Base-by-base conservation (phyloP, 2,797 vertebrate species). In the Rhinophrynus dorsalis region DNA sequence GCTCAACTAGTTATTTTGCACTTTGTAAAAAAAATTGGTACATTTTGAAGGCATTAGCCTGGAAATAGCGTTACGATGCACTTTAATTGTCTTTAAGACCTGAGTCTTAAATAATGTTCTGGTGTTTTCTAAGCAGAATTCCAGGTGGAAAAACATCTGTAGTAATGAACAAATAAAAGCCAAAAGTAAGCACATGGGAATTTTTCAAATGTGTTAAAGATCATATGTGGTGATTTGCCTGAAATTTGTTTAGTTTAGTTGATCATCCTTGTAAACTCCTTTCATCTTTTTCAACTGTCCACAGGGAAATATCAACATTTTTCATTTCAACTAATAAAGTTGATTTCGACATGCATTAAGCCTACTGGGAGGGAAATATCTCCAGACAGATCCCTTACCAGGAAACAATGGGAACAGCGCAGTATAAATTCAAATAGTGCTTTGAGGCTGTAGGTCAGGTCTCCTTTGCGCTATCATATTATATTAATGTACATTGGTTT, bases 191-290 rank as follows among this genome's bases (percentile, higher is more conserved):
- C 61, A 72, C 52, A 44, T 42, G 61, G 61, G 61, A 44, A 24
- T 59, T 65, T 42, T 24, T 20, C 15, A 38, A 59, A 72, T 59
- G 69, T 65, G 61, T 66, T 66, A 33, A 66, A 65, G 52, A 72
- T 65, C 33, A 65, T 59, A 50, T 57, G 26, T 18, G 45, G 17
- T 40, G 42, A 60, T 58, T 57, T 72, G 52, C 32, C 61, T 40
- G 35, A 44, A 72, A 72, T 44, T 72, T 72, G 54, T 72, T 58
- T 58, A 32, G 69, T 57, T 72, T 15, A 65, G 29, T 26, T 52
- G 54, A 66, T 66, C 45, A 72, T 51, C 45, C 68, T 52, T 21
- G 33, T 58, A 65, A 58, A 72, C 51, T 51, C 54, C n/a, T 72
- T 52, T 59, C 44, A 72, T 66, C 61, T 35, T n/a, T 26, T 6